Evolutionary conservation across 1,140 invertebrate species (phyloP).

Genomic region (Anoplophora glabripennis): DNA sequence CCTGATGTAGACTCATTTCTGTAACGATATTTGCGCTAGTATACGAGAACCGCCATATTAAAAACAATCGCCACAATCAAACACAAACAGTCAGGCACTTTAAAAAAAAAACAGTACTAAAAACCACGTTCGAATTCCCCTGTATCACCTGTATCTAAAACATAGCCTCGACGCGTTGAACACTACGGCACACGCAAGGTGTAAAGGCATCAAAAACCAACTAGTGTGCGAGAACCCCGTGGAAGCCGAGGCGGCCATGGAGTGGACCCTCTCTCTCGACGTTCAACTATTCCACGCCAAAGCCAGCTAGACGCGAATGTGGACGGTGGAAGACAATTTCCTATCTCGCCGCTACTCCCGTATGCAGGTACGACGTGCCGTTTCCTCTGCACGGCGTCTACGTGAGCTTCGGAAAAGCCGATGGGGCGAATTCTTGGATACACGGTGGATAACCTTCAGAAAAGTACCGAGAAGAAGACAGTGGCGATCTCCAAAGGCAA

Average conservation of each 20-base stretch:
- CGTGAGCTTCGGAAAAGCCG: slow-evolving; percentile 5
- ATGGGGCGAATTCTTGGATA: background rate
- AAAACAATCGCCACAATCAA: too few relatives aligned
- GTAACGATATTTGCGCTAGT: too few relatives aligned
- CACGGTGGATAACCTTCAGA: too few relatives aligned
- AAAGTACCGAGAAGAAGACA: too few relatives aligned
- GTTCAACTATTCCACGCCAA: slow-evolving; percentile 7
- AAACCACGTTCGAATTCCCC: too few relatives aligned
- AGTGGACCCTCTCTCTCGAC: slow-evolving; percentile 7
- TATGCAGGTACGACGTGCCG: background rate
- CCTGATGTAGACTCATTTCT: slow-evolving; percentile 11
- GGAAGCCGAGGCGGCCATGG: background rate
- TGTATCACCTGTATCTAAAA: too few relatives aligned
- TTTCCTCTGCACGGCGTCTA: slow-evolving; percentile 3
- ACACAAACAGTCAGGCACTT: too few relatives aligned
- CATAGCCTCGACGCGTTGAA: too few relatives aligned
- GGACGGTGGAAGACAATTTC: slow-evolving; percentile 2
- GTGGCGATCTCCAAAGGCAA: too few relatives aligned
- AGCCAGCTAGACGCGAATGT: background rate
- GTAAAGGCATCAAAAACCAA: slow-evolving; percentile 9
- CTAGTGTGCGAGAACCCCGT: background rate
- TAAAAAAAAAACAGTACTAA: too few relatives aligned
- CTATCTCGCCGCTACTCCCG: background rate
- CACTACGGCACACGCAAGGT: background rate
- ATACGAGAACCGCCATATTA: too few relatives aligned